Percentiles rank a stretch among this genome's conserved stretches.
Conservation (phyloP, 2,113 vertebrate genomes). For the Oreocharis arfaki region DNA sequence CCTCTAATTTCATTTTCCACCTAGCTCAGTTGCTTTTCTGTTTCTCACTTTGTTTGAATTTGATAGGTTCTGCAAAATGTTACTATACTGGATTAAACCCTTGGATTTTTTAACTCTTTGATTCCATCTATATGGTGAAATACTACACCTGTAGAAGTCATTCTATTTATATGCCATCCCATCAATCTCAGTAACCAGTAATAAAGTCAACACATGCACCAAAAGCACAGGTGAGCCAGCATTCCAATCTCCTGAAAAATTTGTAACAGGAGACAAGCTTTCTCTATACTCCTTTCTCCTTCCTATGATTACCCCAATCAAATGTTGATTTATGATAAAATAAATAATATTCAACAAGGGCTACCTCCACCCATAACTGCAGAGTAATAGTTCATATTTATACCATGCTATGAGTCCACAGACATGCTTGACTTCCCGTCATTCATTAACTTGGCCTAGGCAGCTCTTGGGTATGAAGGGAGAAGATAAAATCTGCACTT, state of each 20-base stretch:
- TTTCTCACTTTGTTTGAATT: background rate
- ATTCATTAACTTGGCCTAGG: background rate
- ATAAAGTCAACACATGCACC: background rate
- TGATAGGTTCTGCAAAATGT: background rate
- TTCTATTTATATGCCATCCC: background rate
- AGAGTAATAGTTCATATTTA: background rate
- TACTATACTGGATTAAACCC: background rate
- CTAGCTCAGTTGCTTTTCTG: background rate
- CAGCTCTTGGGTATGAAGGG: background rate
- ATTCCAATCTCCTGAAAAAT: background rate
- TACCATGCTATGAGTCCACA: fast-evolving
- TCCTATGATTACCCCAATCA: background rate
- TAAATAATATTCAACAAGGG: background rate
- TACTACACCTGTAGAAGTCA: background rate
- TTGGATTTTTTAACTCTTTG: background rate
- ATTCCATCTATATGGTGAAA: background rate
- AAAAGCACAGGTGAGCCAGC: background rate
- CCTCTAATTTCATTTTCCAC: background rate
- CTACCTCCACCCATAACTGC: background rate
- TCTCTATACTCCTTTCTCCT: background rate
- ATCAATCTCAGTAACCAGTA: background rate
- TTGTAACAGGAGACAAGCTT: background rate
- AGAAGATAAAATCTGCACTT: background rate
- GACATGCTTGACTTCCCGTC: background rate
- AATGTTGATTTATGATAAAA: background rate